Percentiles rank a stretch among this genome's conserved stretches.
These are phyloP conservation scores for Drosophila leonis DNA, from an alignment of 2,888 invertebrate genomes.

Conservation along the genomic window DNA sequence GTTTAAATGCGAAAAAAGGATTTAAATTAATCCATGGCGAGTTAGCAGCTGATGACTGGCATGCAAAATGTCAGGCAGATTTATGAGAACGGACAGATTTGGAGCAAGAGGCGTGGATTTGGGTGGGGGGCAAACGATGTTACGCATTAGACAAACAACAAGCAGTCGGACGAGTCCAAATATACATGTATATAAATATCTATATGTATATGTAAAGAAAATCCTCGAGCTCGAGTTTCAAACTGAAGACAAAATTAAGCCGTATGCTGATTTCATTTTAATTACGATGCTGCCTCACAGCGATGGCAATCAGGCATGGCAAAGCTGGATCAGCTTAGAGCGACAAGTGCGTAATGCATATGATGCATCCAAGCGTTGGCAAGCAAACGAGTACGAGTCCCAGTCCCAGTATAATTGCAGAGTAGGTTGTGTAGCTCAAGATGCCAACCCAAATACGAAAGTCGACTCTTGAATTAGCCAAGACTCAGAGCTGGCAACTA, in stretches of 20 bases:
- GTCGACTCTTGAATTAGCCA: slow-evolving; percentile 23
- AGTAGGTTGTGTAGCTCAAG: slow-evolving; percentile 42
- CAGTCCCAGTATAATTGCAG: slow-evolving; percentile 38
- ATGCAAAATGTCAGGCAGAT: slow-evolving; percentile 78
- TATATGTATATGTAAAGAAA: slow-evolving; percentile 1
- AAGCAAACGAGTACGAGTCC: slow-evolving; percentile 43
- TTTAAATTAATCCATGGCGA: slow-evolving; percentile 70
- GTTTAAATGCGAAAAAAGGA: slow-evolving; percentile 50
- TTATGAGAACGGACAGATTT: slow-evolving; percentile 80
- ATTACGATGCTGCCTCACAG: slow-evolving; percentile 68
- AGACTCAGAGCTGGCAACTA: slow-evolving; percentile 4
- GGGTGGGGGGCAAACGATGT: slow-evolving; percentile 68
- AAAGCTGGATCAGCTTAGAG: slow-evolving; percentile 82
- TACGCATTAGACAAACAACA: slow-evolving; percentile 80
- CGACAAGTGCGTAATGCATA: slow-evolving; percentile 80
- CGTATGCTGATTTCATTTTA: slow-evolving; percentile 82
- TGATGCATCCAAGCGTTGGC: slow-evolving; percentile 30
- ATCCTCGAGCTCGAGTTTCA: slow-evolving; percentile 42
- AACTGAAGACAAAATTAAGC: slow-evolving; percentile 75
- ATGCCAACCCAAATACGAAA: slow-evolving; percentile 66
- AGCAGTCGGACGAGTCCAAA: slow-evolving; percentile 65
- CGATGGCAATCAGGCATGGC: slow-evolving; percentile 77
- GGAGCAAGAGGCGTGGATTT: slow-evolving; percentile 62
- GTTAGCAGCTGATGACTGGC: slow-evolving; percentile 75
- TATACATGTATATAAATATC: background rate